phyloP scores from a whole-genome alignment of 2,113 vertebrate species.

The Neotoma lepida region DNA sequence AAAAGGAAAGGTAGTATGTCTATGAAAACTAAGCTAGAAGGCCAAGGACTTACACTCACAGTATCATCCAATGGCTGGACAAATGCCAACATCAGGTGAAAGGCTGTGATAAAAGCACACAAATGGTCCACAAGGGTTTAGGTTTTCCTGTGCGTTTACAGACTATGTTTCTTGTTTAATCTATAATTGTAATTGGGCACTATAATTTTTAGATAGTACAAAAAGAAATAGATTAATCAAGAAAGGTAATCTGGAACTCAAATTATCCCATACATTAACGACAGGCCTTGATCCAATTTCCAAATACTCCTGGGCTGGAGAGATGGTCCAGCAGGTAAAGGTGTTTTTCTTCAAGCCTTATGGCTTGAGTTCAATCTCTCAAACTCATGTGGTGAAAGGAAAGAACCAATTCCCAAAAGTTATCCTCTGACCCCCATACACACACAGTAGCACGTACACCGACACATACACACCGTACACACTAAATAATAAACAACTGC shows the following conservation, averaged over 20 bases:
- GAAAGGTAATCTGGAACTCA: not conserved
- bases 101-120: not conserved
- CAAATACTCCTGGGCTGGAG: not conserved
- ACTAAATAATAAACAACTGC: not conserved
- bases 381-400: not conserved
- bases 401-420: not conserved
- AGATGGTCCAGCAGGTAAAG: not conserved
- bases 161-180: constrained; percentile 19
- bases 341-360: not conserved
- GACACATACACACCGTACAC: not conserved
- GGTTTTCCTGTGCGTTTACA: not conserved
- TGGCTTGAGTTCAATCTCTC: not conserved
- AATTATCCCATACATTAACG: not conserved
- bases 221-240: not conserved
- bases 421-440: not conserved
- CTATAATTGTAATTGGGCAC: not conserved
- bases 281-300: not conserved
- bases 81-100: not conserved
- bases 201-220: not conserved
- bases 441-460: not conserved
- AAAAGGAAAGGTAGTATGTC: not conserved
- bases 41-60: not conserved
- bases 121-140: not conserved
- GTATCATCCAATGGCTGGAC: not conserved
- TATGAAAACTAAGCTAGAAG: not conserved